Percentiles rank a stretch among this genome's conserved stretches.
Conservation (phyloP, 2,113 vertebrate species). For the Puma concolor region DNA sequence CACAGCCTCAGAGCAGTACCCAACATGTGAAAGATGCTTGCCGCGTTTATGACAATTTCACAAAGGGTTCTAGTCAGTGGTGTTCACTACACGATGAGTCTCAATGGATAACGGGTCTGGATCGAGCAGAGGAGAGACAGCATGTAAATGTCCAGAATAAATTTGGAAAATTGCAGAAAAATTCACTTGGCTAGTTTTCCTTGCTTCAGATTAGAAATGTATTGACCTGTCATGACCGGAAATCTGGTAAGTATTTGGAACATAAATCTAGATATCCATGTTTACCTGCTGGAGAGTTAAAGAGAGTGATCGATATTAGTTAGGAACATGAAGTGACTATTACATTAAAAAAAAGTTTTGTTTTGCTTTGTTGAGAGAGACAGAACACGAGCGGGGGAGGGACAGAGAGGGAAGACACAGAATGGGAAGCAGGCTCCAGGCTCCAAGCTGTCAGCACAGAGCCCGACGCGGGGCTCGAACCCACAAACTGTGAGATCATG, state of each 20-base stretch:
- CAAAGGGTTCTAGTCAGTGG: not conserved
- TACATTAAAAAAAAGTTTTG: no score
- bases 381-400: no score
- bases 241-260: not conserved
- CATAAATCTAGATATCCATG: not conserved
- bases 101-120: not conserved
- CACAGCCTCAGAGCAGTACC: not conserved
- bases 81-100: not conserved
- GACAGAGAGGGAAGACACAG: no score
- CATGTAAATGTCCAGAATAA: not conserved
- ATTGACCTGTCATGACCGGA: not conserved
- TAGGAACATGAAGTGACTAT: not conserved
- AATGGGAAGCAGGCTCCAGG: no score
- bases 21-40: not conserved
- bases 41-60: not conserved
- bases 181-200: not conserved
- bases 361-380: no score
- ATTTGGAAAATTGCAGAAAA: not conserved
- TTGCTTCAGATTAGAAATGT: not conserved
- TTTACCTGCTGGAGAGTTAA: not conserved
- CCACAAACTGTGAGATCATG: no score
- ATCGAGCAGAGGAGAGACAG: not conserved
- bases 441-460: no score
- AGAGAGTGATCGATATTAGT: not conserved
- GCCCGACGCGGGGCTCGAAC: accelerated